phyloP scores from a whole-genome alignment of 2,888 invertebrate species.

The Tolmerus cingulatus region DNA sequence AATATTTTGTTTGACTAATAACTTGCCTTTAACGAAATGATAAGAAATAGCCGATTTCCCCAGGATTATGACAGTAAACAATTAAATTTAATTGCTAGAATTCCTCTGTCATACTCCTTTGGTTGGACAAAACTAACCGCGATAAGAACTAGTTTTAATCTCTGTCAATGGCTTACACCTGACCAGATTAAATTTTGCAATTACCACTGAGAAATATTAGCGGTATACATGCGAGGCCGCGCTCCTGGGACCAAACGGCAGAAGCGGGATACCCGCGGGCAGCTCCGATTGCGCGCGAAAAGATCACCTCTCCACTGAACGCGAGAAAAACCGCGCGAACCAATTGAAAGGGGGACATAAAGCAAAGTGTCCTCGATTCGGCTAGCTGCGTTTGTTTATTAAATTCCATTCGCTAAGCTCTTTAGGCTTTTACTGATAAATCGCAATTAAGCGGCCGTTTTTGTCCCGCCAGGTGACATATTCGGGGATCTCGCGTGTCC shows the following conservation, averaged over 20 bases:
- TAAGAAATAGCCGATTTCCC: background rate
- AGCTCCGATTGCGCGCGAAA: background rate
- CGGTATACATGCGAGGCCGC: background rate
- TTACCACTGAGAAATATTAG: constrained; percentile 3
- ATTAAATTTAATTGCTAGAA: background rate
- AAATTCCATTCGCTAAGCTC: constrained; percentile 28
- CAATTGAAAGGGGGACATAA: background rate
- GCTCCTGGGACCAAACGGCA: background rate
- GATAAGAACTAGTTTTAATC: constrained; percentile 25
- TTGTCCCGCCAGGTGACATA: constrained; percentile 13
- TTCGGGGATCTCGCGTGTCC: background rate
- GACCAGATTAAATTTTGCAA: constrained; percentile 21
- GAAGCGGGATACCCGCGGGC: background rate
- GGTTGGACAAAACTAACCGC: background rate
- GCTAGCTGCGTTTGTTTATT: constrained; percentile 16
- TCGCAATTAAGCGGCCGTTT: constrained; percentile 20
- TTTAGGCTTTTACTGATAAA: constrained; percentile 6
- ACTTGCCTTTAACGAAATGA: background rate
- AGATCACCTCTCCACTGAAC: background rate
- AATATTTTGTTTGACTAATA: background rate
- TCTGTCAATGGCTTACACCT: background rate
- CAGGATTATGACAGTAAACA: background rate
- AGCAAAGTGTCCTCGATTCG: constrained; percentile 9
- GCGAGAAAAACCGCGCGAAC: background rate
- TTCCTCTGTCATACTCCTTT: background rate